These are phyloP conservation scores for Drosophila navojoa DNA, from an alignment of 1,140 invertebrate genomes.

Conservation along the genomic window DNA sequence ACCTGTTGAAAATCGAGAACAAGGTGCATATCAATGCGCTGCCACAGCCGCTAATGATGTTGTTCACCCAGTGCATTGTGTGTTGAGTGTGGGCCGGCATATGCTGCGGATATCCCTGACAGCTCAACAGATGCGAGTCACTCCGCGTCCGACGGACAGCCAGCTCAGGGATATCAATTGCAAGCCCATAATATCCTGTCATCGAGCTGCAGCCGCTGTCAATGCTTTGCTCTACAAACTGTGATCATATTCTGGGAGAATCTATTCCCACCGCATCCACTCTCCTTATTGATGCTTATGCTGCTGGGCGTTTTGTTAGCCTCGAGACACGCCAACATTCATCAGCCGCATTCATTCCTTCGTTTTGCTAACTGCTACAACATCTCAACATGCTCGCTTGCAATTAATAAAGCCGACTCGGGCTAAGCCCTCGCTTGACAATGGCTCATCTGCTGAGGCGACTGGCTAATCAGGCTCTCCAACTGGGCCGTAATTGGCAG, in stretches of 20 bases:
- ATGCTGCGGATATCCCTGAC: slow-evolving; percentile 73
- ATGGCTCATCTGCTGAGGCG: neutral
- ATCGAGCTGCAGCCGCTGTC: neutral
- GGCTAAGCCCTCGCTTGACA: neutral
- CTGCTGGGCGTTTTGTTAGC: neutral
- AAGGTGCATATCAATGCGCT: slow-evolving; percentile 22
- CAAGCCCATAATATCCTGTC: neutral
- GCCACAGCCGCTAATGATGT: slow-evolving; percentile 34
- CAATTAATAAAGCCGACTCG: neutral
- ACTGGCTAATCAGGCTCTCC: slow-evolving; percentile 1
- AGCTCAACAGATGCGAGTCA: slow-evolving; percentile 31
- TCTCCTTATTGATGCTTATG: neutral
- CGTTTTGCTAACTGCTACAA: neutral
- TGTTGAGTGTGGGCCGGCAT: slow-evolving; percentile 20
- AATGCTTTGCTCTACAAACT: too few species aligned
- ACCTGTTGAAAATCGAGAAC: slow-evolving; percentile 51
- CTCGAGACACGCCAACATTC: neutral
- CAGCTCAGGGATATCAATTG: neutral
- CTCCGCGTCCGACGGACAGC: neutral
- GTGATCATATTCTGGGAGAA: too few species aligned
- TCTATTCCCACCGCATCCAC: neutral
- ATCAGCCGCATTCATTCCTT: neutral
- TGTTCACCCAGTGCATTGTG: too few species aligned
- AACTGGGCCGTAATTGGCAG: neutral
- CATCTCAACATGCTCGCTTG: slow-evolving; percentile 1